Evolutionary conservation across 1,140 invertebrate species (phyloP).

Genomic region (Macrostomum lignano): DNA sequence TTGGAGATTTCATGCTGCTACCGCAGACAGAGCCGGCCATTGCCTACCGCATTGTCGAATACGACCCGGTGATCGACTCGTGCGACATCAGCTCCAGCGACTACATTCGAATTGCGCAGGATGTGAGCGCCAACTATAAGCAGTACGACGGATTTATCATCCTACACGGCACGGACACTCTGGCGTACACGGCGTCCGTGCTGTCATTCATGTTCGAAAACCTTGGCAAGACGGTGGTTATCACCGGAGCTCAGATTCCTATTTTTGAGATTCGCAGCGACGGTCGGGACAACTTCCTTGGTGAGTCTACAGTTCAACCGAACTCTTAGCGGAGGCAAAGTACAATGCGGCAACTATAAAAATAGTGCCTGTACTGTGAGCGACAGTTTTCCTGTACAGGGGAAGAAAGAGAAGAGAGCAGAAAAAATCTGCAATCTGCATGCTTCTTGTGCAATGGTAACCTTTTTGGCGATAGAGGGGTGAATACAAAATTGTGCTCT

Average conservation of each 20-base stretch:
- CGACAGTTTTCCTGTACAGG: too few relatives aligned
- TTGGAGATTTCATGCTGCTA: too few relatives aligned
- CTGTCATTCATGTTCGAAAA: conserved; percentile 83
- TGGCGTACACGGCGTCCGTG: conserved; percentile 73
- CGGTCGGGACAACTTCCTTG: conserved; percentile 66
- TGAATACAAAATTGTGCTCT: too few relatives aligned
- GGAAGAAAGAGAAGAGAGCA: too few relatives aligned
- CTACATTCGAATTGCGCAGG: conserved; percentile 57
- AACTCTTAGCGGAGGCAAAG: too few relatives aligned
- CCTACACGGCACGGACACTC: conserved; percentile 79
- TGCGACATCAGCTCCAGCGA: conserved; percentile 68
- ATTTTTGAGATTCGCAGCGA: conserved; percentile 57
- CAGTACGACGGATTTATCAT: conserved; percentile 72
- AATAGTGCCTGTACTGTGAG: too few relatives aligned
- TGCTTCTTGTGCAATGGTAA: too few relatives aligned
- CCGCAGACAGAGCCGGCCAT: too few relatives aligned
- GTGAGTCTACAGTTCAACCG: too few relatives aligned
- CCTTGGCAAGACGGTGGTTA: conserved; percentile 65
- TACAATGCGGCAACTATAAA: too few relatives aligned
- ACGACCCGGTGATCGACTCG: conserved; percentile 57
- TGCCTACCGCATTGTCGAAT: conserved; percentile 53
- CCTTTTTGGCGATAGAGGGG: too few relatives aligned
- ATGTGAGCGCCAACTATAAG: conserved; percentile 49
- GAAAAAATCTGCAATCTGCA: too few relatives aligned
- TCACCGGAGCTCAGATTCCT: conserved; percentile 71